A percentile compares a stretch with the other conserved stretches of the same genome.
These are phyloP conservation scores for Ovibos moschatus DNA, from an alignment of 2,113 vertebrate species.

Conservation along the genomic window DNA sequence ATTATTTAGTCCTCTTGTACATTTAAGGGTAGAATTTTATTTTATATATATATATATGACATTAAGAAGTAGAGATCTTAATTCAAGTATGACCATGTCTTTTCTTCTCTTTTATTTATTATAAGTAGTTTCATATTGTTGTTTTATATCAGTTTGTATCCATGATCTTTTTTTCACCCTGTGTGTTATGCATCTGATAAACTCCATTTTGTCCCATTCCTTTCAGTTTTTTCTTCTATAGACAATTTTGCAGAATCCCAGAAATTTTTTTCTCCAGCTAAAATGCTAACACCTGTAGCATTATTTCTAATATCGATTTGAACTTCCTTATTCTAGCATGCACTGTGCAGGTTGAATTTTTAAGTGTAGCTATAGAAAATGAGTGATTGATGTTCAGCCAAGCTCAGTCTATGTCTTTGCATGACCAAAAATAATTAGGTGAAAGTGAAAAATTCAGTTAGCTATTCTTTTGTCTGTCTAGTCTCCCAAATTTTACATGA, in stretches of 20 bases:
- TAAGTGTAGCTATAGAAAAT: neutral
- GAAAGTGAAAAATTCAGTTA: neutral
- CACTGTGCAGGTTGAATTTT: neutral
- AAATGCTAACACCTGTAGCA: neutral
- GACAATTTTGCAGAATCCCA: neutral
- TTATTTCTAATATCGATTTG: neutral
- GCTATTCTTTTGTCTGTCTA: conserved; percentile 29
- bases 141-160: neutral
- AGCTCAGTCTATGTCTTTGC: conserved; percentile 10
- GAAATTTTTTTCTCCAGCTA: neutral
- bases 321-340: neutral
- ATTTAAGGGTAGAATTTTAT: neutral
- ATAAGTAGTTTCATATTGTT: neutral
- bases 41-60: no score
- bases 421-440: conserved; percentile 10
- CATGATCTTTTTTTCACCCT: neutral
- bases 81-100: neutral
- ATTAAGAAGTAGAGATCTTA: neutral
- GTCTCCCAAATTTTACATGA: neutral
- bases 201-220: neutral
- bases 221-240: neutral
- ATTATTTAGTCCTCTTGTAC: neutral
- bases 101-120: neutral
- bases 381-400: neutral
- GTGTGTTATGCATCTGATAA: neutral